phyloP scores from a whole-genome alignment of 2,888 invertebrate species.

The Cistogaster globosa region DNA sequence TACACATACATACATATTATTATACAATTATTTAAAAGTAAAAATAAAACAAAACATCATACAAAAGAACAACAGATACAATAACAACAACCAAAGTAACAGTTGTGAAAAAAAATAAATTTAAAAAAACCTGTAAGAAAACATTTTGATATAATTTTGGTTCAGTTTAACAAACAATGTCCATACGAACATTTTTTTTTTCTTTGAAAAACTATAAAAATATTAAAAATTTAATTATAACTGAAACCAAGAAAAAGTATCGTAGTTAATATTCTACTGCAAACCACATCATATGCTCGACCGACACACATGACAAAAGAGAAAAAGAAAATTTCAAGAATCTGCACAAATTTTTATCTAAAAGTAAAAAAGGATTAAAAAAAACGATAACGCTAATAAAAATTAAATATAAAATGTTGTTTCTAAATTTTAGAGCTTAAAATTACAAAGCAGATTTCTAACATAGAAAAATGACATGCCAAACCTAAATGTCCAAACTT shows the following conservation, averaged over 20 bases:
- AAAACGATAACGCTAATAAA: constrained; percentile 15
- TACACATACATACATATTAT: constrained; percentile 66
- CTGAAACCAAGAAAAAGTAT: constrained; percentile 6
- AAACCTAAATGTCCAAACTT: background rate
- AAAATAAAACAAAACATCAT: constrained; percentile 5
- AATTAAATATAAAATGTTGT: constrained; percentile 38
- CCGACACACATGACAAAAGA: constrained; percentile 8
- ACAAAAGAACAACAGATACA: constrained; percentile 36
- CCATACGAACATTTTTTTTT: constrained; percentile 21
- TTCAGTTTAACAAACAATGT: constrained; percentile 30
- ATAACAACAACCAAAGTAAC: constrained; percentile 33
- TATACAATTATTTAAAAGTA: constrained; percentile 56
- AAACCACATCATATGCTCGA: constrained; percentile 33
- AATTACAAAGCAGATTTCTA: constrained; percentile 24
- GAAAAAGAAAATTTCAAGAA: constrained; percentile 1
- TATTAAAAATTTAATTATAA: constrained; percentile 9
- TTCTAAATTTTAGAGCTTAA: constrained; percentile 63
- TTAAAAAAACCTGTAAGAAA: constrained; percentile 21
- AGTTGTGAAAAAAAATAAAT: constrained; percentile 41
- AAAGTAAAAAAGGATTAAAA: constrained; percentile 11
- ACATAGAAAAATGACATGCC: constrained; percentile 19
- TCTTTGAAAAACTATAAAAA: constrained; percentile 30
- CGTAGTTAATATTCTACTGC: constrained; percentile 12
- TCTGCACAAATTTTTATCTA: constrained; percentile 64
- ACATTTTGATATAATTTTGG: constrained; percentile 52